Evolutionary conservation across 92 coral and sea anemone genomes (phyloP).

Genomic region (Umimayanthus kanabou): DNA sequence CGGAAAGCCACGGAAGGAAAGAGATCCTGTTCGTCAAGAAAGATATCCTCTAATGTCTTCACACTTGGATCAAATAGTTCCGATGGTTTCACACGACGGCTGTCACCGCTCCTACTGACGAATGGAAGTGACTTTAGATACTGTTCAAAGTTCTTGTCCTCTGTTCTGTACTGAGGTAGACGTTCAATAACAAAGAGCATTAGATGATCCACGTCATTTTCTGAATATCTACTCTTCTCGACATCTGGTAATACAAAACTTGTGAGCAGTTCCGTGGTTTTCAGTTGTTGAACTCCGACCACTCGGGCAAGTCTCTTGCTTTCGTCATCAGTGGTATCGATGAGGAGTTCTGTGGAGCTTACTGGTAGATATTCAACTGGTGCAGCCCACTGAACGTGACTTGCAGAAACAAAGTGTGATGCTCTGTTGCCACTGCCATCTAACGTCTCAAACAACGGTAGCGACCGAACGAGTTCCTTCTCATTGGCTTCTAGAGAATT

Average conservation of each 20-base stretch:
- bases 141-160: constrained; percentile 19
- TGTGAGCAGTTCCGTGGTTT: constrained; percentile 35
- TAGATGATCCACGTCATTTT: constrained; percentile 46
- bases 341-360: constrained; percentile 8
- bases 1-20: constrained; percentile 22
- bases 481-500: not conserved
- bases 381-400: constrained; percentile 40
- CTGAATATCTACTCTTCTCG: not conserved
- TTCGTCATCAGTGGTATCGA: constrained; percentile 47
- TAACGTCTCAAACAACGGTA: constrained; percentile 66
- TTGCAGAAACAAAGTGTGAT: constrained; percentile 49
- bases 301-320: constrained; percentile 46
- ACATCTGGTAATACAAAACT: constrained; percentile 46
- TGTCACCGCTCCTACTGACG: constrained; percentile 33
- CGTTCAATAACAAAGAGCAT: constrained; percentile 51
- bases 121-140: constrained; percentile 35
- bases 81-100: constrained; percentile 34
- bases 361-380: constrained; percentile 51
- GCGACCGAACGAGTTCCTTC: constrained; percentile 19
- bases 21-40: constrained; percentile 49
- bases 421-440: constrained; percentile 26
- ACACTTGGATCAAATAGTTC: constrained; percentile 60
- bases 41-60: constrained; percentile 12
- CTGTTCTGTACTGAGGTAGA: constrained; percentile 23
- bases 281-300: constrained; percentile 20